These are phyloP conservation scores for Griposia aprilina DNA, from an alignment of 2,888 invertebrate species.

Conservation along the genomic window DNA sequence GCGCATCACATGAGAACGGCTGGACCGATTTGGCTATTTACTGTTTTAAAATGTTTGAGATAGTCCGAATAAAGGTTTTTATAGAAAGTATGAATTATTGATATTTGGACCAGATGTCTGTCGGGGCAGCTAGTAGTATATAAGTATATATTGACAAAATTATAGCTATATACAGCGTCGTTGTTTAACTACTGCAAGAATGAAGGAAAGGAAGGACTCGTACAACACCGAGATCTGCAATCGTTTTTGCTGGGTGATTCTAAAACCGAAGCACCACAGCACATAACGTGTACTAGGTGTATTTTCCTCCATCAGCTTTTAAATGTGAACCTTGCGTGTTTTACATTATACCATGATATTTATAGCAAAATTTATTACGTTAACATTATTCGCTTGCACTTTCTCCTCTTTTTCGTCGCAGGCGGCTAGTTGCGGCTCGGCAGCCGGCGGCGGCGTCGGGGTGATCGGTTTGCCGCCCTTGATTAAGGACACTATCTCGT, in stretches of 20 bases:
- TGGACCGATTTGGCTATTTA: no score
- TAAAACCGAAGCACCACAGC: background rate
- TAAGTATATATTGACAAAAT: background rate
- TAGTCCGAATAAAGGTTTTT: no score
- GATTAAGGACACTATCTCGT: constrained; percentile 98
- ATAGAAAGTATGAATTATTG: no score
- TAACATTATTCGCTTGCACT: constrained; percentile 83
- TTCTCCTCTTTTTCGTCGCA: constrained; percentile 87
- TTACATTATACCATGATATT: background rate
- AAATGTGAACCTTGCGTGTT: constrained; percentile 2
- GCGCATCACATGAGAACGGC: no score
- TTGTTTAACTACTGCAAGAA: background rate
- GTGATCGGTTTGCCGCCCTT: constrained; percentile 97
- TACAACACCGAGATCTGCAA: background rate
- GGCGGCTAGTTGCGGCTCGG: constrained; percentile 90
- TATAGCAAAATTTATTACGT: constrained; percentile 74
- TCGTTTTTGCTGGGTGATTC: background rate
- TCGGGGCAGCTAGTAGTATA: background rate
- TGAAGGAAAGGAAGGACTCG: background rate
- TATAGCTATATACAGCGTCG: background rate
- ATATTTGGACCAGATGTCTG: no score
- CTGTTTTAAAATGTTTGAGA: no score
- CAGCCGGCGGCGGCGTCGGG: constrained; percentile 90
- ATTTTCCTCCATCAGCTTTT: background rate
- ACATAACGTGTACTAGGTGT: background rate